A percentile compares a stretch with the other conserved stretches of the same genome.
phyloP scores from a whole-genome alignment of 2,113 vertebrate genomes.

The Notarius quadriscutis region DNA sequence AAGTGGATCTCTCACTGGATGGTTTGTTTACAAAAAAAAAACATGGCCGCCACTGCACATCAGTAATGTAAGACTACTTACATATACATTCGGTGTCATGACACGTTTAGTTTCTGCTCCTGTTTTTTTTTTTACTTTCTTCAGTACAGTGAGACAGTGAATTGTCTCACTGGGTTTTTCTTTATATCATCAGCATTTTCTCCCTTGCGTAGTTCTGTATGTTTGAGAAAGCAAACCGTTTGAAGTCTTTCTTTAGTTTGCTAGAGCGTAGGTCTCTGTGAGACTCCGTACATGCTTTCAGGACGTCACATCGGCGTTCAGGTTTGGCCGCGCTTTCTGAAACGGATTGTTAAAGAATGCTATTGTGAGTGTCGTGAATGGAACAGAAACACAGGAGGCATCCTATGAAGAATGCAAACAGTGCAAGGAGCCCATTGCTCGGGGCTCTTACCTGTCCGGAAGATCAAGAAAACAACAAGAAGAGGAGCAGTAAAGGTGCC shows the following conservation, averaged over 20 bases:
- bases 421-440: background rate
- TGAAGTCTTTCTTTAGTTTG: background rate
- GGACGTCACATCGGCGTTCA: background rate
- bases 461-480: background rate
- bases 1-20: background rate
- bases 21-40: background rate
- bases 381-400: background rate
- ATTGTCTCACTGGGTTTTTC: background rate
- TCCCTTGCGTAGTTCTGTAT: background rate
- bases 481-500: background rate
- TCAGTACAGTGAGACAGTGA: no score
- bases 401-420: background rate
- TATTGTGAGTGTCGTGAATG: background rate
- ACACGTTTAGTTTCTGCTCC: no score
- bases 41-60: background rate
- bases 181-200: background rate
- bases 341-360: background rate
- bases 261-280: background rate
- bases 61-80: no score
- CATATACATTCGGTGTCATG: no score
- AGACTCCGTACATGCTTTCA: background rate
- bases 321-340: background rate
- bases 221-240: background rate
- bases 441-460: background rate
- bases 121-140: no score